Percentiles rank a stretch among this genome's conserved stretches.
phyloP scores from a whole-genome alignment of 2,113 vertebrate genomes.

The Prolemur simus region DNA sequence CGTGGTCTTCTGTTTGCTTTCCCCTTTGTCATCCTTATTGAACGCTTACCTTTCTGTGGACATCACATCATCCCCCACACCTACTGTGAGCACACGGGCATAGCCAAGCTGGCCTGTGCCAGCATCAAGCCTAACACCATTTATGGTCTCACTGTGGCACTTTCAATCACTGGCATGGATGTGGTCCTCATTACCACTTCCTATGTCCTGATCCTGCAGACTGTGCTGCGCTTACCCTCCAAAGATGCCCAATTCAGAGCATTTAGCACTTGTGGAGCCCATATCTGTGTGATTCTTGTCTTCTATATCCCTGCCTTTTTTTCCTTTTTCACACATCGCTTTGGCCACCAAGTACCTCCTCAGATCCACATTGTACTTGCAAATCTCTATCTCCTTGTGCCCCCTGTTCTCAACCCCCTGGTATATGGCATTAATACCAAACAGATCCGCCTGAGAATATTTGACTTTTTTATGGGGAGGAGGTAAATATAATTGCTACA shows the following conservation, averaged over 20 bases:
- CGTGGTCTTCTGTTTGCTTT: conserved; percentile 60
- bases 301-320: conserved; percentile 76
- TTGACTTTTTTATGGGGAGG: not conserved
- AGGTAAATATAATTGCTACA: not conserved
- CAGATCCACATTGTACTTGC: conserved; percentile 69
- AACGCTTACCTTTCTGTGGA: conserved; percentile 67
- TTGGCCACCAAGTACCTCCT: conserved; percentile 66
- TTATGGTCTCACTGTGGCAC: conserved; percentile 65
- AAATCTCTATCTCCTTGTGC: conserved; percentile 76
- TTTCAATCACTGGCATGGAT: conserved; percentile 67
- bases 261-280: conserved; percentile 74
- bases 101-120: conserved; percentile 70
- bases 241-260: conserved; percentile 66
- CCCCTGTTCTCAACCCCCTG: conserved; percentile 74
- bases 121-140: conserved; percentile 63
- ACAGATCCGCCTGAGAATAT: conserved; percentile 54
- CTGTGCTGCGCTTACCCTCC: conserved; percentile 51
- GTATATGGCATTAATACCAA: conserved; percentile 76
- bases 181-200: conserved; percentile 54
- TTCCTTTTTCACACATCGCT: conserved; percentile 72
- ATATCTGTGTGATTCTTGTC: conserved; percentile 69
- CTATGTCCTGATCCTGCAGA: conserved; percentile 51
- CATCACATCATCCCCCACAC: conserved; percentile 57
- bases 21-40: conserved; percentile 65
- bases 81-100: conserved; percentile 73